phyloP scores from a whole-genome alignment of 2,797 vertebrate genomes.

The Clarias pachynema region DNA sequence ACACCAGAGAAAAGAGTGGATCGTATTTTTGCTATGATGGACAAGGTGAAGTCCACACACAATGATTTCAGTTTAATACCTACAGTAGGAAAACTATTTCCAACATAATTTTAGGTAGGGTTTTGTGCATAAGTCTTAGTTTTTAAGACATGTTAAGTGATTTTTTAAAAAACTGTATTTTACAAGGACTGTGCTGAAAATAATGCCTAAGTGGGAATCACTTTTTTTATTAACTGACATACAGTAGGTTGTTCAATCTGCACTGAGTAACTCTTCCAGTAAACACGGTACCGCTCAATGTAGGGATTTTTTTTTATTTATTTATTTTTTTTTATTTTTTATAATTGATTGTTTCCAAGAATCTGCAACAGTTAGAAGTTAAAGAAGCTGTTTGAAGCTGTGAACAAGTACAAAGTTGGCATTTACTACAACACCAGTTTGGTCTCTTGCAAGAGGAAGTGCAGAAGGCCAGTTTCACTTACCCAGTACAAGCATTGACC shows the following conservation, averaged over 20 bases:
- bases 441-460: not conserved
- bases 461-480: not conserved
- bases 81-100: not conserved
- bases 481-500: not conserved
- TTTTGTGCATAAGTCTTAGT: not conserved
- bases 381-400: not conserved
- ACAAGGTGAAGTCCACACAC: constrained; percentile 81
- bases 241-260: too few species aligned
- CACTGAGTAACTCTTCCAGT: too few species aligned
- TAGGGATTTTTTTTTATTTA: too few species aligned
- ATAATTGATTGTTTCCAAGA: too few species aligned
- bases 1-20: constrained; percentile 97
- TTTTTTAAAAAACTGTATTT: not conserved
- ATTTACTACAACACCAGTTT: not conserved
- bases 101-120: not conserved
- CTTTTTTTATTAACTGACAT: too few species aligned
- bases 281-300: too few species aligned
- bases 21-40: constrained; percentile 99
- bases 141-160: not conserved
- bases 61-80: not conserved
- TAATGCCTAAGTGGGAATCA: too few species aligned
- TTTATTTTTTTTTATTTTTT: too few species aligned
- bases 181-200: not conserved
- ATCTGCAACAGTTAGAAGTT: too few species aligned
- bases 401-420: not conserved